Evolutionary conservation across 1,140 invertebrate genomes (phyloP), one percentile per base, ranked within the genome.

Genomic region (Aphidius ervi): DNA sequence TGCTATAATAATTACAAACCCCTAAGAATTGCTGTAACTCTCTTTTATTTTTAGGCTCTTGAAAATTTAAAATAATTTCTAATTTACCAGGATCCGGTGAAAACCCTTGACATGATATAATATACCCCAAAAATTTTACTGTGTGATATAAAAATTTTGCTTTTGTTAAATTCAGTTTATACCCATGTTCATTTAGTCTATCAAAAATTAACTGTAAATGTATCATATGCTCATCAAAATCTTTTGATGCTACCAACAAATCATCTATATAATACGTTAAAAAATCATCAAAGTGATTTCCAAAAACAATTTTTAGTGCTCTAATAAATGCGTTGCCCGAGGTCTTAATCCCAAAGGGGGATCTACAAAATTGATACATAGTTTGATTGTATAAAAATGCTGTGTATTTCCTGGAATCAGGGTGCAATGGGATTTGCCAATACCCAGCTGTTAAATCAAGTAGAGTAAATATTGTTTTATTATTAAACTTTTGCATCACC

Each of bases 251-350:
- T 1, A 57, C 46, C n/a, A 57, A 37, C 6, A 46, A 10, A 57
- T 57, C 55, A 47, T 57, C 55, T 3, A 57, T 43, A n/a, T 57
- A 57, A 47, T 45, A 57, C 5, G 8, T 46, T n/a, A 57, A 40
- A 46, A 57, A 57, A 9, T 46, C 20, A 37, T 46, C 5, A 5
- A 57, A 46, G 4, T 57, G 31, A 39, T n/a, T 9, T 10, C 55
- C 43, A 3, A 57, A 6, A 9, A 43, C 45, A 6, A 57, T 5
- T 46, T 23, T 57, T 1, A 57, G n/a, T 5, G 43, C 55, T 37
- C 55, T 6, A 23, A 57, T 57, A 31, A 57, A 46, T 4, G 43
- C 46, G 39, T 16, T 16, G 16, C 16, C 16, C 1, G 16, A 16
- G 16, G 16, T 16, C 1, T 16, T 16, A 16, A 16, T 16, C 1